Evolutionary conservation across 2,113 vertebrate species (phyloP).

Genomic region (Siphamia tubifer): DNA sequence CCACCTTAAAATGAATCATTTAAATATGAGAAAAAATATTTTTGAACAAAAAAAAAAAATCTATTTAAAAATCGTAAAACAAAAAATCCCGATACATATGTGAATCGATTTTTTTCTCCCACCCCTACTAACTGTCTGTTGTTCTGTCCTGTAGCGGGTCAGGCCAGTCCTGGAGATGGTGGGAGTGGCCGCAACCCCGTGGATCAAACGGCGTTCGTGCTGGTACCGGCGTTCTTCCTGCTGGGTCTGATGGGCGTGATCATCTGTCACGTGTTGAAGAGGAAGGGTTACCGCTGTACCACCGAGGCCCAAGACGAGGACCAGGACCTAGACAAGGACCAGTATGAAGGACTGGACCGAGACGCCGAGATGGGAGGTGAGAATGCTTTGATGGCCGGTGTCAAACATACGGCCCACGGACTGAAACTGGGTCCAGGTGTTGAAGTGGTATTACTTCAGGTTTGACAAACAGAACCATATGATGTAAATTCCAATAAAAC

Average conservation of each 20-base stretch:
- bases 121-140: neutral
- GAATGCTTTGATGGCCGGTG: neutral
- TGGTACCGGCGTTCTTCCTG: slow-evolving; percentile 91
- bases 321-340: slow-evolving; percentile 63
- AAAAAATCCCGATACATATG: too few species aligned
- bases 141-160: neutral
- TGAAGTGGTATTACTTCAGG: too few species aligned
- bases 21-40: too few species aligned
- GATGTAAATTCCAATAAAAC: too few species aligned
- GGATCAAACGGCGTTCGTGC: slow-evolving; percentile 83
- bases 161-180: neutral
- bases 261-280: slow-evolving; percentile 93
- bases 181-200: too few species aligned
- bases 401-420: too few species aligned
- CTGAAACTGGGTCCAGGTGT: too few species aligned
- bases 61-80: too few species aligned
- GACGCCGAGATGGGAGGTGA: slow-evolving; percentile 83
- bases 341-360: slow-evolving; percentile 78
- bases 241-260: slow-evolving; percentile 91
- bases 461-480: too few species aligned
- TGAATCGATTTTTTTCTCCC: too few species aligned
- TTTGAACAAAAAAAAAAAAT: too few species aligned
- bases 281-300: slow-evolving; percentile 94
- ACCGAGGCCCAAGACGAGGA: slow-evolving; percentile 81
- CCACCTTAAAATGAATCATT: too few species aligned